Percentiles rank a stretch among this genome's conserved stretches.
Conservation (phyloP, 2,888 invertebrate genomes). For the Phorcus lineatus region DNA sequence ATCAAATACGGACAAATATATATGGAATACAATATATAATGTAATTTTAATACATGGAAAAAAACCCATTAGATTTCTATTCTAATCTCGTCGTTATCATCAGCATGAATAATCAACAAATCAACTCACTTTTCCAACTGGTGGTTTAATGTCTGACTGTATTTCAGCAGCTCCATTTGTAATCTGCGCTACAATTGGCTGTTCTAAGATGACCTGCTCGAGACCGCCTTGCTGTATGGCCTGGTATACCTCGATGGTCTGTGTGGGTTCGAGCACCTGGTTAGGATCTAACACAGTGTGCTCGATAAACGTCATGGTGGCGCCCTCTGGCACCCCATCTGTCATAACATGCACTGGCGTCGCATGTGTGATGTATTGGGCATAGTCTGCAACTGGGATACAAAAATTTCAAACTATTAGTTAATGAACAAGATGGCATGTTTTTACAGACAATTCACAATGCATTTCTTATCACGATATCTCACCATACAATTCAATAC, state of each 20-base stretch:
- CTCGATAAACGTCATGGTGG: constrained; percentile 50
- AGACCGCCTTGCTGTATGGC: constrained; percentile 36
- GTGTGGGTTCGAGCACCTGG: constrained; percentile 40
- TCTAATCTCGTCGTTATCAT: too few relatives aligned
- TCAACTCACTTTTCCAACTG: constrained; percentile 64
- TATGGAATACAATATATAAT: too few relatives aligned
- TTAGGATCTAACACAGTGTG: constrained; percentile 31
- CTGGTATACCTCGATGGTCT: constrained; percentile 44
- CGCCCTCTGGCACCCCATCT: constrained; percentile 54
- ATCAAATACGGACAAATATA: too few relatives aligned
- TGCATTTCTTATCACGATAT: too few relatives aligned
- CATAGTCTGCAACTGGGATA: constrained; percentile 54
- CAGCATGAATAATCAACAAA: background rate
- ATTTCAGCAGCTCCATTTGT: constrained; percentile 27
- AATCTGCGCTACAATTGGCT: constrained; percentile 42
- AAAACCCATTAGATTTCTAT: background rate
- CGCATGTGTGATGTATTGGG: constrained; percentile 60
- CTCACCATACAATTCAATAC: too few relatives aligned
- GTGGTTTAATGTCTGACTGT: constrained; percentile 54
- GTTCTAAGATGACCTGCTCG: constrained; percentile 44
- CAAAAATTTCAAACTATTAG: background rate
- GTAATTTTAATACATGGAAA: too few relatives aligned
- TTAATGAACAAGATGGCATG: too few relatives aligned
- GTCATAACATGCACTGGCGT: constrained; percentile 52
- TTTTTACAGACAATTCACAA: too few relatives aligned